These are phyloP conservation scores for Cerastis leucographa DNA, from an alignment of 2,888 invertebrate genomes.

Conservation along the genomic window DNA sequence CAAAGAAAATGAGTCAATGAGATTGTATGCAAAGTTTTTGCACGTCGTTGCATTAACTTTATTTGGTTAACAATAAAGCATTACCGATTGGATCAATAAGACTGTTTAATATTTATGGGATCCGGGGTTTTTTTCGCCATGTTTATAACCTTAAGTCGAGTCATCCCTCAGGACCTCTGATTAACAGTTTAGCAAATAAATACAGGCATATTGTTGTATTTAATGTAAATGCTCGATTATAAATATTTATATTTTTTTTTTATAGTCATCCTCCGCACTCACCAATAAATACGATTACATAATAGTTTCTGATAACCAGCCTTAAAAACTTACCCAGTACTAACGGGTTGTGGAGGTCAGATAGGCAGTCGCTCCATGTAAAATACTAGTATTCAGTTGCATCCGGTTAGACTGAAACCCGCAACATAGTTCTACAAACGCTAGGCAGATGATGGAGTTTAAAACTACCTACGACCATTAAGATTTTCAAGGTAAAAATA, in stretches of 20 bases:
- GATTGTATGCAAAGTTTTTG: conserved; percentile 51
- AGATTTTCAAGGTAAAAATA: not conserved
- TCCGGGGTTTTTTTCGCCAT: conserved; percentile 30
- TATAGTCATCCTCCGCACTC: not conserved
- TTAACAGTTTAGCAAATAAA: not conserved
- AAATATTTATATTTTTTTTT: not conserved
- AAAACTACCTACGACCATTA: not conserved
- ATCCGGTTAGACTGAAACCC: not conserved
- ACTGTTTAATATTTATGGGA: conserved; percentile 9
- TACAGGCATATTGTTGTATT: conserved; percentile 8
- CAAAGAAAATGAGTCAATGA: conserved; percentile 26
- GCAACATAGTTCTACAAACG: not conserved
- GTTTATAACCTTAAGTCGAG: not conserved
- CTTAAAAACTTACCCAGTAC: not conserved
- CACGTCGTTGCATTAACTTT: conserved; percentile 1
- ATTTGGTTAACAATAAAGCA: conserved; percentile 35
- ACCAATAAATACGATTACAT: not conserved
- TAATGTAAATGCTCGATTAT: not conserved
- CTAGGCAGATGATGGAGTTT: not conserved
- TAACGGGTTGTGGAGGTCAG: not conserved
- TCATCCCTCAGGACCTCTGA: conserved; percentile 15
- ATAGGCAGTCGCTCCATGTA: not conserved
- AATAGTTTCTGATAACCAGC: not conserved
- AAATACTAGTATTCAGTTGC: not conserved
- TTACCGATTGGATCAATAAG: conserved; percentile 26